These are phyloP conservation scores for Platycnemis pennipes DNA, from an alignment of 2,888 invertebrate genomes.

Conservation along the genomic window DNA sequence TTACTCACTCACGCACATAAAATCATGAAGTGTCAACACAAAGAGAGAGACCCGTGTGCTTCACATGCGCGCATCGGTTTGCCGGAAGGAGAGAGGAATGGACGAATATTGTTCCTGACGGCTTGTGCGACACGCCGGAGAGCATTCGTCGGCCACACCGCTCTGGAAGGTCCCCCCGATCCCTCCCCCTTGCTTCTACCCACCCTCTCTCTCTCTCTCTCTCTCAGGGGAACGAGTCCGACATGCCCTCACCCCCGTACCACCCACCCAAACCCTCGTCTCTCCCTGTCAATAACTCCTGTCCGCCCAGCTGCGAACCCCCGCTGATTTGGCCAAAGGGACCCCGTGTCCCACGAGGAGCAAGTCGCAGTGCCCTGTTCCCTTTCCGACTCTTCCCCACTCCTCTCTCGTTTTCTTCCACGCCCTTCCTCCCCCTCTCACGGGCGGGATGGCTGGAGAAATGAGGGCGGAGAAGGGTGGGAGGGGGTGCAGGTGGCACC, in stretches of 20 bases:
- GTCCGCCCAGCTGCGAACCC: slow-evolving; percentile 17
- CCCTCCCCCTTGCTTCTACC: no score
- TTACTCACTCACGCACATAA: neutral
- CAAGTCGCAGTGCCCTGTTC: neutral
- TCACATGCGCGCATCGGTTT: neutral
- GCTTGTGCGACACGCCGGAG: neutral
- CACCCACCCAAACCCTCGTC: neutral
- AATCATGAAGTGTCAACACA: neutral
- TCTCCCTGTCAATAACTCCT: slow-evolving; percentile 14
- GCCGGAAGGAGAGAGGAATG: neutral
- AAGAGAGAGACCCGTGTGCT: neutral
- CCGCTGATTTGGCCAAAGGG: neutral
- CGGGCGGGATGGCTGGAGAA: neutral
- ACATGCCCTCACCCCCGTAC: neutral
- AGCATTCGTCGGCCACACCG: neutral
- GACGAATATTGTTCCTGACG: neutral
- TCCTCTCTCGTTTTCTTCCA: neutral
- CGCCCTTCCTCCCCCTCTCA: neutral
- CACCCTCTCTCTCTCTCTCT: no score
- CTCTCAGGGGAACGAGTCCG: neutral
- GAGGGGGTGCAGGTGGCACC: neutral
- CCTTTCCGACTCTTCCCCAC: neutral
- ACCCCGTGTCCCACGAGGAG: neutral
- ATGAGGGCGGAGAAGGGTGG: neutral
- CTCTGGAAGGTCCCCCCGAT: no score